A percentile compares a stretch with the other conserved stretches of the same genome.
phyloP scores from a whole-genome alignment of 1,140 invertebrate genomes.

The Medauroidea extradentata region DNA sequence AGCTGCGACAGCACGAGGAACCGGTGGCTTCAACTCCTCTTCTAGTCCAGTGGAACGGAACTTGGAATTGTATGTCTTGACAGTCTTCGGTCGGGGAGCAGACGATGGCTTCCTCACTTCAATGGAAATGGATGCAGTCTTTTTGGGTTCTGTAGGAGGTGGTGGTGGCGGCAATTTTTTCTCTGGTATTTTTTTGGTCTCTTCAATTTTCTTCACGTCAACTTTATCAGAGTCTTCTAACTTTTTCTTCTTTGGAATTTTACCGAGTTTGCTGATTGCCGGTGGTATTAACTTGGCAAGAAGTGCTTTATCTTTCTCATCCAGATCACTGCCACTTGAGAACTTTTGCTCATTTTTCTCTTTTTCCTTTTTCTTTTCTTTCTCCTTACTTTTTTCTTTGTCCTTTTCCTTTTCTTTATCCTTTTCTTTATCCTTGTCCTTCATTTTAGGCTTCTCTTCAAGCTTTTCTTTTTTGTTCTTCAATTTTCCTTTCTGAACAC shows the following conservation, averaged over 20 bases:
- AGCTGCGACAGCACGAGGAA: slow-evolving; percentile 36
- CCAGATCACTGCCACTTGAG: slow-evolving; percentile 10
- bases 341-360: slow-evolving; percentile 16
- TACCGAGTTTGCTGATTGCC: slow-evolving; percentile 60
- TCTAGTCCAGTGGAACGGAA: slow-evolving; percentile 80
- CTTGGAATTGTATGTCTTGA: slow-evolving; percentile 83
- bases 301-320: slow-evolving; percentile 62
- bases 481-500: not conserved
- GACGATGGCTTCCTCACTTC: slow-evolving; percentile 64
- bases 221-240: slow-evolving; percentile 26
- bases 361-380: slow-evolving; percentile 30
- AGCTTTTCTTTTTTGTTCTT: slow-evolving; percentile 8
- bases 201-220: not conserved
- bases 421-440: slow-evolving; percentile 42
- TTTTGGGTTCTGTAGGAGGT: slow-evolving; percentile 54
- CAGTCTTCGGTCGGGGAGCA: slow-evolving; percentile 67
- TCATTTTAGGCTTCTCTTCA: slow-evolving; percentile 39
- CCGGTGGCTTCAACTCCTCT: slow-evolving; percentile 74
- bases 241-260: slow-evolving; percentile 65
- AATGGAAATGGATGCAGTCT: slow-evolving; percentile 65
- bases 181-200: no score
- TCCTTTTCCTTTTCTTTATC: slow-evolving; percentile 46
- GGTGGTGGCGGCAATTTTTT: slow-evolving; percentile 4
- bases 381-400: slow-evolving; percentile 45
- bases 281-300: slow-evolving; percentile 60